Conservation (phyloP, 2,797 vertebrate genomes). For the Fratercula arctica region DNA sequence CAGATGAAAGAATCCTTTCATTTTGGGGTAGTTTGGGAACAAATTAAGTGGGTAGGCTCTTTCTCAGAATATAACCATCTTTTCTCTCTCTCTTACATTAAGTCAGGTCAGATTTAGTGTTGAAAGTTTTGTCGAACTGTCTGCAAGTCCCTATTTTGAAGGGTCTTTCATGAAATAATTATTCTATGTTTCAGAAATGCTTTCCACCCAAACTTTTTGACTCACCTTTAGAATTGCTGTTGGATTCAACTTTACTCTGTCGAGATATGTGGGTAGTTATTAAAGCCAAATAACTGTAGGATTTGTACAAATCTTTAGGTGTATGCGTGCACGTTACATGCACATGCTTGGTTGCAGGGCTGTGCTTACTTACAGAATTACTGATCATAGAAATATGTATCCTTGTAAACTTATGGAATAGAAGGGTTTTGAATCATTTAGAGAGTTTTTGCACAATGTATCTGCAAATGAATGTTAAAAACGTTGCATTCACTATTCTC, state of each 20-base stretch:
- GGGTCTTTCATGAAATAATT: background rate
- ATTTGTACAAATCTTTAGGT: background rate
- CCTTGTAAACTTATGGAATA: background rate
- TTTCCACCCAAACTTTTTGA: background rate
- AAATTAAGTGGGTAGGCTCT: background rate
- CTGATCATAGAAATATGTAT: background rate
- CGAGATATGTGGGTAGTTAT: background rate
- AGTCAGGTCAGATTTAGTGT: background rate
- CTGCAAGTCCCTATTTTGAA: background rate
- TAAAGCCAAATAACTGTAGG: background rate
- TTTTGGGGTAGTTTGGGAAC: background rate
- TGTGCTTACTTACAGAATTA: background rate
- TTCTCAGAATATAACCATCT: background rate
- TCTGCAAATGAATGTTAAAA: background rate
- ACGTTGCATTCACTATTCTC: background rate
- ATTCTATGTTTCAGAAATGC: background rate
- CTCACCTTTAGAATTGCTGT: background rate
- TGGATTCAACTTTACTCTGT: background rate
- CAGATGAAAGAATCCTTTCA: constrained; percentile 23
- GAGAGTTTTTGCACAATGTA: background rate
- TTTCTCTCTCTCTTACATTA: background rate
- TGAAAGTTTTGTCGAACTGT: background rate
- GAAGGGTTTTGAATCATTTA: background rate
- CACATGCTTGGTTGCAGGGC: background rate
- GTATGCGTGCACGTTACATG: background rate